These are phyloP conservation scores for Limnephilus auricula DNA, from an alignment of 2,888 invertebrate species.

Conservation along the genomic window DNA sequence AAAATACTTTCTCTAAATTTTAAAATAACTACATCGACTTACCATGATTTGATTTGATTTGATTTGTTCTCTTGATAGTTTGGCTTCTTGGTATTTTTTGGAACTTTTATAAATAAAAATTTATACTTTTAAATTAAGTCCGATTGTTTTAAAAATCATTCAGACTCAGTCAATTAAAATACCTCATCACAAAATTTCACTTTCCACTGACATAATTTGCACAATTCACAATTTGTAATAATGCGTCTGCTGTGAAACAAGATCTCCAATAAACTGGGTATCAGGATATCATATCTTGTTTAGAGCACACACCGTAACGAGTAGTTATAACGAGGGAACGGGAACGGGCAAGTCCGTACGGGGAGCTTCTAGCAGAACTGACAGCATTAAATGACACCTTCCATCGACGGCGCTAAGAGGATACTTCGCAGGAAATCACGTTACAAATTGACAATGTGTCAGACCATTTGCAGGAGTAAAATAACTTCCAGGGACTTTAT, in stretches of 20 bases:
- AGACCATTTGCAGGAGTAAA: slow-evolving; percentile 52
- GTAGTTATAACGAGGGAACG: slow-evolving; percentile 5
- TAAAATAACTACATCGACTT: neutral
- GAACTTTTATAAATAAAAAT: neutral
- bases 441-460: slow-evolving; percentile 65
- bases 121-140: neutral
- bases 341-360: slow-evolving; percentile 24
- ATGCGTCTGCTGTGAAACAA: slow-evolving; percentile 31
- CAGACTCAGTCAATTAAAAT: neutral
- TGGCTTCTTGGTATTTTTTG: neutral
- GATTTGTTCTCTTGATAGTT: neutral
- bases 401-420: slow-evolving; percentile 58
- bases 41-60: neutral
- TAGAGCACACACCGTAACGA: neutral
- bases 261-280: slow-evolving; percentile 40
- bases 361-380: neutral
- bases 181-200: neutral
- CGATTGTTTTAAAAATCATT: neutral
- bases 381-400: slow-evolving; percentile 46
- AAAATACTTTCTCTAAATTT: too few species aligned
- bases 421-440: slow-evolving; percentile 64
- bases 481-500: slow-evolving; percentile 57
- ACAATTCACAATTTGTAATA: neutral
- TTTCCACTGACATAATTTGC: neutral
- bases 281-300: slow-evolving; percentile 41